Conservation (phyloP, 2,797 vertebrate genomes). For the Pseudochaenichthys georgianus region DNA sequence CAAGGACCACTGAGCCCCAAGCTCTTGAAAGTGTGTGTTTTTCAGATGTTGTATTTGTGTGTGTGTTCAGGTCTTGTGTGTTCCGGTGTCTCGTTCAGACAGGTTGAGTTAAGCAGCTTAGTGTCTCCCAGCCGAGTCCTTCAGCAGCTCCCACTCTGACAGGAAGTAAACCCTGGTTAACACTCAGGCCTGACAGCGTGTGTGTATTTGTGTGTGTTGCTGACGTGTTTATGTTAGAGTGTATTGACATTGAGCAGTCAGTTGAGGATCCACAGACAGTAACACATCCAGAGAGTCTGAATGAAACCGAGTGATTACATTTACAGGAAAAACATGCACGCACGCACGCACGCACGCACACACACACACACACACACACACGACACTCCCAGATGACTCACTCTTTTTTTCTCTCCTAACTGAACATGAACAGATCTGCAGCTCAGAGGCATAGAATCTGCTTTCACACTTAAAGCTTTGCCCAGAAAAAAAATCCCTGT, state of each 20-base stretch:
- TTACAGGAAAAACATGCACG: conserved; percentile 24
- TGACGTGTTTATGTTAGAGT: conserved; percentile 1
- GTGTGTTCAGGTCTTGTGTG: neutral
- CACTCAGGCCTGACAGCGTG: neutral
- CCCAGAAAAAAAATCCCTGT: neutral
- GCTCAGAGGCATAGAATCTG: neutral
- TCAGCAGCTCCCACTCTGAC: conserved; percentile 19
- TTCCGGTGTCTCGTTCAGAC: too few relatives aligned
- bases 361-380: neutral
- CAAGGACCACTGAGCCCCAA: neutral
- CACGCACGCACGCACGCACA: conserved; percentile 11
- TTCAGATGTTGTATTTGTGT: neutral
- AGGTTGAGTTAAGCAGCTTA: conserved; percentile 52
- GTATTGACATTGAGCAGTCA: neutral
- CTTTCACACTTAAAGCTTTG: neutral
- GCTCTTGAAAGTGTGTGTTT: neutral
- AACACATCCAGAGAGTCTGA: conserved; percentile 14
- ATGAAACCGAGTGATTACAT: conserved; percentile 16
- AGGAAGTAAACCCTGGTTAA: conserved; percentile 33
- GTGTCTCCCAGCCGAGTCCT: conserved; percentile 6
- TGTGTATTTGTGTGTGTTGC: conserved; percentile 13
- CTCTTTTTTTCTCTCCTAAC: neutral
- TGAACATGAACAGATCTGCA: conserved; percentile 13
- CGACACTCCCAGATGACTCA: conserved; percentile 35
- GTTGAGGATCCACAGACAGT: conserved; percentile 11